Base-by-base conservation (phyloP, 2,797 vertebrate genomes). In the Pangasius djambal region DNA sequence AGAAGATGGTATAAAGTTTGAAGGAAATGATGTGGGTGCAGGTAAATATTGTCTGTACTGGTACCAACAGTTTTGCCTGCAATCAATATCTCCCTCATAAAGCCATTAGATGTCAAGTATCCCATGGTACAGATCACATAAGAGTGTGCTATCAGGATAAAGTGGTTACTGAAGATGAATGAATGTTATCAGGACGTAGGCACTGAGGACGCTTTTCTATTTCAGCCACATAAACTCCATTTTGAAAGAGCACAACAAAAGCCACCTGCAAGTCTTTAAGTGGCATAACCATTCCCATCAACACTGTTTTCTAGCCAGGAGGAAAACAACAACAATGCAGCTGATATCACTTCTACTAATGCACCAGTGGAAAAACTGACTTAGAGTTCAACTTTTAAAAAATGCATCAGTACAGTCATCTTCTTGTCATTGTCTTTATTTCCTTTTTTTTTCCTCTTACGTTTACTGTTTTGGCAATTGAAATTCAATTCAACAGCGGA, bases 261-360 rank as follows among this genome's bases (percentile, higher is more conserved):
- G 98, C 97, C 90, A 97, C 95, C 90, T 96, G 96, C 50, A 98
- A 95, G 87, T 97, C 97, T 92, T 95, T 94, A 94, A 96, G 92
- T 9, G 97, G 97, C 97, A 98, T 98, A 90, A 98, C 94, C 97
- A 98, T 98, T 92, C 97, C 97, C 1, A 97, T 97, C 94, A 98
- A 97, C 97, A 95, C 92, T 94, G 89, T 69, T 91, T 59, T 52
- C 44, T 61, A 83, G 86, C 13, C 28, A 34, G n/a, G 50, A 81
- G 75, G 12, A 69, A 61, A 31, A 69, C 37, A 67, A 75, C 28
- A 50, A 61, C 69, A 63, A 65, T 55, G 40, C 48, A 37, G 37
- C 4, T 31, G 28, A 88, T 34, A 6, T 77, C 10, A 52, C 10
- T 31, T 28, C 50, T 50, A 85, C 40, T 31, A 86, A 48, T n/a